Evolutionary conservation across 2,797 vertebrate species (phyloP).

Genomic region (Helarctos malayanus): DNA sequence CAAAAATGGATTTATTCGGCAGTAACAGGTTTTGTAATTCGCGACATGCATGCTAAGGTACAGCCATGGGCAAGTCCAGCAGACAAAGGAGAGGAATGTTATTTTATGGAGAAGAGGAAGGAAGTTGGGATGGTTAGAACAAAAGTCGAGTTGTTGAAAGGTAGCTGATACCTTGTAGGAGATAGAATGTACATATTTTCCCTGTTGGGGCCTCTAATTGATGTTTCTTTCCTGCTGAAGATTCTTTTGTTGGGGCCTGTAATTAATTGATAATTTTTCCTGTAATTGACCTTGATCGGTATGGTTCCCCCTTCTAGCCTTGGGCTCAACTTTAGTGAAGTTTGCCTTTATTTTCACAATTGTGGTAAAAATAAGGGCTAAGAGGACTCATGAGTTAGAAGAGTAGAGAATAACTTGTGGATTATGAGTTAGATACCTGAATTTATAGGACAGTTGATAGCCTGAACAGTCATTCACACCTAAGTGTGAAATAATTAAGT

Average conservation of each 20-base stretch:
- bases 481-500: constrained; percentile 9
- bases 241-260: neutral
- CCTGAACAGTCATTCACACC: neutral
- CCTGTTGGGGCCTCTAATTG: neutral
- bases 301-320: neutral
- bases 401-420: neutral
- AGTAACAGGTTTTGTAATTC: neutral
- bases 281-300: neutral
- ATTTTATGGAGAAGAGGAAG: neutral
- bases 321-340: neutral
- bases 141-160: neutral
- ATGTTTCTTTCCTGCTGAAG: neutral
- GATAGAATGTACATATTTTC: neutral
- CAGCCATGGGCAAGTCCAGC: neutral
- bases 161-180: neutral
- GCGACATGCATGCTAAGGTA: neutral
- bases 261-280: neutral
- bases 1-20: neutral
- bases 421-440: neutral
- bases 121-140: neutral
- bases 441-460: neutral
- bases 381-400: neutral
- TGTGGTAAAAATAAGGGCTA: neutral
- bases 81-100: neutral
- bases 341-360: neutral